Base-by-base conservation (phyloP, 2,888 invertebrate genomes). In the Brenthis ino region DNA sequence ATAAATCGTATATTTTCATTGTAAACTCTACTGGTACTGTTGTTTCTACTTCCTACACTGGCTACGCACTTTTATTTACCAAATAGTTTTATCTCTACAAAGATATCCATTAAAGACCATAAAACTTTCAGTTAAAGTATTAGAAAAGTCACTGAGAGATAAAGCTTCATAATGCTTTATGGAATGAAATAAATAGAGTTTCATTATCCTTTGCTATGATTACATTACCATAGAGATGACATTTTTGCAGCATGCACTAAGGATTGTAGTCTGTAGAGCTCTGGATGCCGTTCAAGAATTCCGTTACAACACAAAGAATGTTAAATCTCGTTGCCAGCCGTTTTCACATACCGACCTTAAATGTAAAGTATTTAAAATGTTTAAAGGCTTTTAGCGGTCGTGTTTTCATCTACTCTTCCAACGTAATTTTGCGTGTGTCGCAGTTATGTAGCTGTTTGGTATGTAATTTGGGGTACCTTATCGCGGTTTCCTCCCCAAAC, bases 341-440 rank as follows among this genome's bases (percentile, higher is more conserved):
- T 51, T 51, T 37, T 63, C 53, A 54, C 63, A 63, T 63, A 53
- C 54, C 53, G 53, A 63, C 53, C 53, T 63, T 63, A 63, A 63
- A 43, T 14, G 53, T 54, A 54, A 51, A 53, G 63, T 37, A 43
- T 63, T 53, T 63, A 33, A 28, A 63, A 63, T 63, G 63, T 53
- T 53, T 63, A 16, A 53, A 53, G 63, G 53, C 53, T 53, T 53
- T 63, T 53, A 63, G 20, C 63, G 53, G n/a, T 37, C 20, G 51
- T 53, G 53, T 60, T 50, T 53, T 50, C 28, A 60, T 60, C 50
- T 50, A 60, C 60, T 48, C 28, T 48, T 50, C 33, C 28, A 50
- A 11, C 50, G 50, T 50, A n/a, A 60, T 50, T 60, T 48, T 60
- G 28, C 37, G 37, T 60, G 33, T 50, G 24, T 48, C 12, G 24